These are phyloP conservation scores for Rhopalosiphum maidis DNA, from an alignment of 1,140 invertebrate genomes.

Conservation along the genomic window DNA sequence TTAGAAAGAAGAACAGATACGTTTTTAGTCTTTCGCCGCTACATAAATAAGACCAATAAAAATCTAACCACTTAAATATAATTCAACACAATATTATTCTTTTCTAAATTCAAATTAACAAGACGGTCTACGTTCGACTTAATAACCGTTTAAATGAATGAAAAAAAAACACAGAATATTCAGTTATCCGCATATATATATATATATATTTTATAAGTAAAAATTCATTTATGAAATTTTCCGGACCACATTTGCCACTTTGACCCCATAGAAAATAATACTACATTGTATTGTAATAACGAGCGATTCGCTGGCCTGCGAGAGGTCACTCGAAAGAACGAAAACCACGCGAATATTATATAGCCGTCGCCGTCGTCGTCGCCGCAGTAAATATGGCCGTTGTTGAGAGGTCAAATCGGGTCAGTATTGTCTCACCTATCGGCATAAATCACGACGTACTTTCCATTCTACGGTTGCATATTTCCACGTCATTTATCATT, in stretches of 20 bases:
- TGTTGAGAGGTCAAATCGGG: background rate
- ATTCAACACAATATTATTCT: no score
- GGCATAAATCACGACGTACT: constrained; percentile 8
- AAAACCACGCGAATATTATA: background rate
- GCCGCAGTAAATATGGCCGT: background rate
- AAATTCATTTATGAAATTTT: background rate
- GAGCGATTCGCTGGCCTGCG: background rate
- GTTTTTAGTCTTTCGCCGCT: background rate
- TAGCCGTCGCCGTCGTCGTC: no score
- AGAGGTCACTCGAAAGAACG: background rate
- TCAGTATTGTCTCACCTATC: constrained; percentile 1
- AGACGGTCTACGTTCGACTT: background rate
- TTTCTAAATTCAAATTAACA: background rate
- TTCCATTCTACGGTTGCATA: background rate
- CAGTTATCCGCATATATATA: no score
- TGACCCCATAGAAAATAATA: background rate
- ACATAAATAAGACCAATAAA: no score
- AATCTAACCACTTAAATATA: no score
- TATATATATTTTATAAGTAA: no score
- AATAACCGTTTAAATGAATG: background rate
- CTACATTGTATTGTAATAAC: background rate
- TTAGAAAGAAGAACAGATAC: background rate
- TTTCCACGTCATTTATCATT: constrained; percentile 11
- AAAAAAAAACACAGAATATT: no score
- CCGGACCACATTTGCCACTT: background rate